Conservation (phyloP, 2,797 vertebrate species). For the Pitangus sulphuratus region DNA sequence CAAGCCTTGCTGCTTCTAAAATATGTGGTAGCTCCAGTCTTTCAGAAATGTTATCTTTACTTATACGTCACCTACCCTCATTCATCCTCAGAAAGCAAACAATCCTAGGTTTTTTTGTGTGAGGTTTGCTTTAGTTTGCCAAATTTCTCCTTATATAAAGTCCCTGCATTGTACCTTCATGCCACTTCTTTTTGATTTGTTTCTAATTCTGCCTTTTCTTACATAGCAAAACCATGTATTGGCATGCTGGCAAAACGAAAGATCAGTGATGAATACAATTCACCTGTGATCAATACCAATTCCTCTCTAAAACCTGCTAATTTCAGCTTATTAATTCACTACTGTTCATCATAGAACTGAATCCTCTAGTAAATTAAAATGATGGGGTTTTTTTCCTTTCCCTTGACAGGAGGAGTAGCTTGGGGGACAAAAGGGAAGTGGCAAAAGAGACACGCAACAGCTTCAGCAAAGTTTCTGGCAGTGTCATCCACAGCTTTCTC, state of each 20-base stretch:
- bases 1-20: not conserved
- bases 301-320: not conserved
- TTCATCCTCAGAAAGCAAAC: not conserved
- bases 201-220: not conserved
- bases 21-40: not conserved
- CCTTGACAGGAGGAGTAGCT: not conserved
- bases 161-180: fast-evolving
- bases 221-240: not conserved
- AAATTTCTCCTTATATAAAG: not conserved
- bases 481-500: not conserved
- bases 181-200: not conserved
- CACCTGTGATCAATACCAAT: not conserved
- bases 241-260: not conserved
- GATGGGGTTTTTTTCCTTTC: not conserved
- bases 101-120: not conserved
- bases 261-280: not conserved
- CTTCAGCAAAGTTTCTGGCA: not conserved
- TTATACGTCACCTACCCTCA: not conserved
- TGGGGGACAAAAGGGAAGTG: not conserved
- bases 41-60: not conserved
- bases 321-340: not conserved
- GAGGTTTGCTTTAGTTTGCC: not conserved
- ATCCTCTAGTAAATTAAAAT: not conserved
- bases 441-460: not conserved
- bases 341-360: not conserved